Percentiles rank a stretch among this genome's conserved stretches.
phyloP scores from a whole-genome alignment of 1,140 invertebrate species.

The Apis cerana region DNA sequence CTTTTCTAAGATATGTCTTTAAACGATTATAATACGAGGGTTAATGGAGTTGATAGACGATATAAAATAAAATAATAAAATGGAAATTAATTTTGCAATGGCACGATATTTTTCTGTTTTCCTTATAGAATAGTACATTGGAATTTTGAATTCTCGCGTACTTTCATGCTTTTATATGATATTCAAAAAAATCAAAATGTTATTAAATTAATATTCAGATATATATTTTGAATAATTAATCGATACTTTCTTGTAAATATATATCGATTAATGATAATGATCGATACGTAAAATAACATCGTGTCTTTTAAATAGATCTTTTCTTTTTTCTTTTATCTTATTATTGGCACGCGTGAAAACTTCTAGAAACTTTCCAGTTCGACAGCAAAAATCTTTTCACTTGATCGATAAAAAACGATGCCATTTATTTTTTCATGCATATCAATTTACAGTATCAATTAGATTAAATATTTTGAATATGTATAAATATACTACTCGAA shows the following conservation, averaged over 20 bases:
- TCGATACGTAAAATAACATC: background rate
- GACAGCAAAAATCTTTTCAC: slow-evolving; percentile 72
- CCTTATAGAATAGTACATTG: too few species aligned
- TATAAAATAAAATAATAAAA: too few species aligned
- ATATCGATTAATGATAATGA: background rate
- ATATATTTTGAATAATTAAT: background rate
- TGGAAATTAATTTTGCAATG: too few species aligned
- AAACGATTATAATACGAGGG: too few species aligned
- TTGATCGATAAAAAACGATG: slow-evolving; percentile 68
- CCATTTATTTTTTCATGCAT: background rate
- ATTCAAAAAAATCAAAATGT: background rate
- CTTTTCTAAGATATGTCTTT: too few species aligned
- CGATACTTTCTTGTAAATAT: slow-evolving; percentile 7
- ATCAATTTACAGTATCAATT: background rate
- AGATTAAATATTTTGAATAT: too few species aligned
- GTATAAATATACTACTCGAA: too few species aligned
- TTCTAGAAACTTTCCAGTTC: slow-evolving; percentile 65
- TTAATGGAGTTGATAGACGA: too few species aligned
- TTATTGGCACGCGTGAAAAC: slow-evolving; percentile 16
- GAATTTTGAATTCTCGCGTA: too few species aligned
- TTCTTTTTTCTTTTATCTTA: background rate
- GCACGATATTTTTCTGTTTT: too few species aligned
- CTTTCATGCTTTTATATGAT: background rate
- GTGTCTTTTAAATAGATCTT: slow-evolving; percentile 4
- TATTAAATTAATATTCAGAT: background rate